Base-by-base conservation (phyloP, 1,140 invertebrate genomes). In the Drosophila nikananu region DNA sequence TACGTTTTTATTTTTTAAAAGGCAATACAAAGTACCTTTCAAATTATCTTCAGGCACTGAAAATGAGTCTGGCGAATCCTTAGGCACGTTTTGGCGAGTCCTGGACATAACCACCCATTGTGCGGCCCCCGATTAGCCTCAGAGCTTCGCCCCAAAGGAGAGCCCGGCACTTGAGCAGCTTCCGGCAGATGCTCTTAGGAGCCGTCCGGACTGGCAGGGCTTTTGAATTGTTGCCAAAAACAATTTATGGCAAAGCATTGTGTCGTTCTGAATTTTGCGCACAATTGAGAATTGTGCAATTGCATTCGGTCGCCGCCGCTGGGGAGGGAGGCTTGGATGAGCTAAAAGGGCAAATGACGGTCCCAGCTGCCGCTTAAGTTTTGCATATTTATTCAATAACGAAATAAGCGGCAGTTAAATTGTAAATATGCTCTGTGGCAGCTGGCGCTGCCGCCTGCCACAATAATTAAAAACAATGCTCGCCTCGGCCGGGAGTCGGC, bases 311-410 rank as follows among this genome's bases (percentile, higher is more conserved):
- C 23, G n/a, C 32, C 49, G 17, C 1, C 9, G 10, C 19, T 12
- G 19, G 3, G 19, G 3, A 27, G 49, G 25, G 17, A 35, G 39
- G 1, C 15, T 48, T 25, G 23, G 21, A 46, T 9, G 62, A 60
- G 62, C 52, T 49, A 73, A 60, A 44, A 63, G 35, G 72, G 60
- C 66, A 75, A 77, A 65, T 52, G 44, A 52, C 44, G 49, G 52
- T 77, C 66, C 62, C 83, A 79, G 76, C 74, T 74, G 74, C 49
- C 44, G 48, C 60, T 63, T 55, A 62, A 80, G 71, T 80, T 80
- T 67, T 75, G 83, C 81, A 81, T 89, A 89, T 87, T 89, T 87
- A 87, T 89, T 84, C 84, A 83, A 87, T 83, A 87, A 74, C 62
- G 77, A 81, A 89, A 74, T 78, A 67, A 68, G 65, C 73, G 73